phyloP scores from a whole-genome alignment of 1,140 invertebrate species.

The Probaryconus sp. region DNA sequence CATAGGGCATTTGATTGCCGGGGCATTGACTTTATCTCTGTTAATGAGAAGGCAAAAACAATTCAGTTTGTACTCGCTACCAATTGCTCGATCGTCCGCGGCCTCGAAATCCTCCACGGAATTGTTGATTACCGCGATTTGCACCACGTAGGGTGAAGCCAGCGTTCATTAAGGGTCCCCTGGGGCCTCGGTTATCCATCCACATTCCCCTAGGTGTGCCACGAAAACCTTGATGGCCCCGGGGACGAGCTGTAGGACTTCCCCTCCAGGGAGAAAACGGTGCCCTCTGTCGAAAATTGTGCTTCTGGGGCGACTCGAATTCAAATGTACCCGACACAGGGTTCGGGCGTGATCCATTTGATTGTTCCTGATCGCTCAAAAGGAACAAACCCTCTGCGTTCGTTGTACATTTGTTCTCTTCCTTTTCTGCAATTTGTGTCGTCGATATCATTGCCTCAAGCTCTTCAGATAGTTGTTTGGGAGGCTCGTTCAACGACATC shows the following conservation, averaged over 20 bases:
- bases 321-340: constrained; percentile 58
- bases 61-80: constrained; percentile 58
- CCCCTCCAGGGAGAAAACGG: constrained; percentile 65
- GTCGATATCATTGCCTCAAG: constrained; percentile 63
- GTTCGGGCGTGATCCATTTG: constrained; percentile 57
- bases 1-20: no score
- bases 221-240: constrained; percentile 65
- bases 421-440: constrained; percentile 55
- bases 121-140: constrained; percentile 69
- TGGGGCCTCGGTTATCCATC: constrained; percentile 70
- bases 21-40: no score
- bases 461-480: constrained; percentile 65
- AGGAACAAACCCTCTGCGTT: not conserved
- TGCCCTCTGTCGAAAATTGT: constrained; percentile 32
- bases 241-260: constrained; percentile 27
- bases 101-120: constrained; percentile 68
- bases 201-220: constrained; percentile 70
- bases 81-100: constrained; percentile 66
- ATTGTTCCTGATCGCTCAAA: no score
- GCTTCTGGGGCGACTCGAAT: constrained; percentile 62
- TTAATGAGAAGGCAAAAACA: no score
- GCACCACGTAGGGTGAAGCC: constrained; percentile 61
- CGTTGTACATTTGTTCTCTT: constrained; percentile 48
- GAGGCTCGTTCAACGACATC: constrained; percentile 53
- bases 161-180: constrained; percentile 49